These are phyloP conservation scores for Callipepla californica DNA, from an alignment of 2,113 vertebrate species.

Conservation along the genomic window DNA sequence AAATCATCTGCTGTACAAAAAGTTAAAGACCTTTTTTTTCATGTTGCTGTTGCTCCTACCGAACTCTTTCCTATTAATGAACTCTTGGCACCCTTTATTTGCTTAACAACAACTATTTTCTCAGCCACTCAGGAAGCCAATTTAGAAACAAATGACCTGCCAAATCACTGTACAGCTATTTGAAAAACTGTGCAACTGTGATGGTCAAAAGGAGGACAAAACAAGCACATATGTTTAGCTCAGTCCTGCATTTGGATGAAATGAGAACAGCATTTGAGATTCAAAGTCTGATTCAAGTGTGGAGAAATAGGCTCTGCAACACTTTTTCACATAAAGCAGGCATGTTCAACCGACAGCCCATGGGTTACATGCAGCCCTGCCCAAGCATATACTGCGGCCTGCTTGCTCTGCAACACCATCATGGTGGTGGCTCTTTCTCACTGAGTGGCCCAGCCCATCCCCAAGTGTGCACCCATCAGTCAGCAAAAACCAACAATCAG, in stretches of 20 bases:
- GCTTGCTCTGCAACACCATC: too few relatives aligned
- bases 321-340: neutral
- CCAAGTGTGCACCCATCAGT: too few relatives aligned
- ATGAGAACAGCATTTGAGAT: neutral
- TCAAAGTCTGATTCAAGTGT: neutral
- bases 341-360: too few relatives aligned
- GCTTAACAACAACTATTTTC: neutral
- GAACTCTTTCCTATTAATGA: neutral
- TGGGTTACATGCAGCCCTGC: too few relatives aligned
- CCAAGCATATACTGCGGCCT: too few relatives aligned
- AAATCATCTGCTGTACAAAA: neutral
- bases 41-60: neutral
- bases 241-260: neutral
- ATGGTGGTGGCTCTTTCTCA: too few relatives aligned
- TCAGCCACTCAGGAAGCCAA: neutral
- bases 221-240: neutral
- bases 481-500: too few relatives aligned
- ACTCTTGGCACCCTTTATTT: neutral
- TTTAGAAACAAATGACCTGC: constrained; percentile 19
- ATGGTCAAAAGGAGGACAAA: constrained; percentile 29
- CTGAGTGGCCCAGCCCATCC: too few relatives aligned
- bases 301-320: neutral
- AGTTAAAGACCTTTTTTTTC: neutral
- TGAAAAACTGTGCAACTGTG: neutral
- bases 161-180: constrained; percentile 15